phyloP scores from a whole-genome alignment of 2,113 vertebrate species.

The Paraplagusia blochii region DNA sequence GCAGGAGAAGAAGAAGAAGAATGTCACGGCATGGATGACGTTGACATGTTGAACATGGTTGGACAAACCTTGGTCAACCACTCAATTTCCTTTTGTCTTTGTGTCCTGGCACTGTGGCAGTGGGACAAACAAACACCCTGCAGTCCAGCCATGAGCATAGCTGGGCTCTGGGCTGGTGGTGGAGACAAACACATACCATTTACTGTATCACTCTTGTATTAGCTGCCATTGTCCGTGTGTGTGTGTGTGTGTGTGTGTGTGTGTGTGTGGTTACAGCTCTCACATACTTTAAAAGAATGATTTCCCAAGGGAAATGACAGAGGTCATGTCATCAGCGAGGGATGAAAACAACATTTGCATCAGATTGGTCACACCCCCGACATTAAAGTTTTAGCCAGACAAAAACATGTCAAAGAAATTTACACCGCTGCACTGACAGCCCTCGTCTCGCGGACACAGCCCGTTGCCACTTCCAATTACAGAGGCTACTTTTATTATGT shows the following conservation, averaged over 20 bases:
- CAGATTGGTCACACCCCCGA: slow-evolving; percentile 93
- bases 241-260: slow-evolving; percentile 18
- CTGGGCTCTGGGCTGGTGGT: neutral
- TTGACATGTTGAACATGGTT: too few species aligned
- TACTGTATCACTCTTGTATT: slow-evolving; percentile 14
- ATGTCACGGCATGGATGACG: too few species aligned
- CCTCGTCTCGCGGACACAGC: slow-evolving; percentile 79
- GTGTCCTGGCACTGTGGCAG: too few species aligned
- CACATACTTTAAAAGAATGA: slow-evolving; percentile 87
- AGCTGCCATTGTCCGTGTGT: slow-evolving; percentile 4
- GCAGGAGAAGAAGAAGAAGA: too few species aligned
- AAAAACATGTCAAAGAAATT: slow-evolving; percentile 98
- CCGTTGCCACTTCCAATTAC: slow-evolving; percentile 82
- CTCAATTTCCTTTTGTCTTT: too few species aligned
- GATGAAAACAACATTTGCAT: slow-evolving; percentile 99
- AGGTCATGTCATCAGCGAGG: slow-evolving; percentile 91
- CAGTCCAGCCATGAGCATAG: too few species aligned
- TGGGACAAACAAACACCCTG: too few species aligned
- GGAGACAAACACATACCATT: slow-evolving; percentile 7
- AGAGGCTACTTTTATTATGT: slow-evolving; percentile 86
- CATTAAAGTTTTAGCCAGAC: slow-evolving; percentile 96
- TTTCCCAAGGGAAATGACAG: slow-evolving; percentile 88
- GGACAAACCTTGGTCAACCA: too few species aligned
- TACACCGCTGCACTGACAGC: slow-evolving; percentile 90
- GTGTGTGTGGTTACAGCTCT: slow-evolving; percentile 70